Evolutionary conservation across 2,888 invertebrate genomes (phyloP).

Genomic region (Hymenopus coronatus): DNA sequence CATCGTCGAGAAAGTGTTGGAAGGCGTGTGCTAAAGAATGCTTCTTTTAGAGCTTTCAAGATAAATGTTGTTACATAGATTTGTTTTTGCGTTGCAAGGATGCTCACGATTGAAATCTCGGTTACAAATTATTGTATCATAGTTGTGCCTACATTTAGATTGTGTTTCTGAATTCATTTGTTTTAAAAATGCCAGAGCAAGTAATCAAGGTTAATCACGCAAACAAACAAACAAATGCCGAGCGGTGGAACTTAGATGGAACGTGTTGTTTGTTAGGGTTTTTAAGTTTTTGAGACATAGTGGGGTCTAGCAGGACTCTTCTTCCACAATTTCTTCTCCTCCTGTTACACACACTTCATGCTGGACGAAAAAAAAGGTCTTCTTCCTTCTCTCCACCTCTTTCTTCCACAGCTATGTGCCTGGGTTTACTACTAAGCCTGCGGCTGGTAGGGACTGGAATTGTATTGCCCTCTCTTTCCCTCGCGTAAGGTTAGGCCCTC

Average conservation of each 20-base stretch:
- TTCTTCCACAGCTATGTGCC: background rate
- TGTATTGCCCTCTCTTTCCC: conserved; percentile 1
- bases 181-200: background rate
- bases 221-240: background rate
- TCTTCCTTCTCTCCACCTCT: conserved; percentile 4
- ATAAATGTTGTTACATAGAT: background rate
- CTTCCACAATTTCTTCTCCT: background rate
- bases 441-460: background rate
- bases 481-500: background rate
- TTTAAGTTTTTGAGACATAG: background rate
- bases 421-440: conserved; percentile 10
- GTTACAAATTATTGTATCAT: too few species aligned
- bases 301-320: background rate
- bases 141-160: too few species aligned
- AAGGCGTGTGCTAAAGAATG: background rate
- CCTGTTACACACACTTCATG: background rate
- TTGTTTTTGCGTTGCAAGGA: background rate
- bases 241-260: background rate
- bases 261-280: conserved; percentile 1
- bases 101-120: background rate
- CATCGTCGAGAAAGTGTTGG: background rate
- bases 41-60: background rate
- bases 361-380: background rate
- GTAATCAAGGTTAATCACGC: background rate
- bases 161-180: background rate